phyloP scores from a whole-genome alignment of 2,888 invertebrate genomes.

The Desoria tigrina region DNA sequence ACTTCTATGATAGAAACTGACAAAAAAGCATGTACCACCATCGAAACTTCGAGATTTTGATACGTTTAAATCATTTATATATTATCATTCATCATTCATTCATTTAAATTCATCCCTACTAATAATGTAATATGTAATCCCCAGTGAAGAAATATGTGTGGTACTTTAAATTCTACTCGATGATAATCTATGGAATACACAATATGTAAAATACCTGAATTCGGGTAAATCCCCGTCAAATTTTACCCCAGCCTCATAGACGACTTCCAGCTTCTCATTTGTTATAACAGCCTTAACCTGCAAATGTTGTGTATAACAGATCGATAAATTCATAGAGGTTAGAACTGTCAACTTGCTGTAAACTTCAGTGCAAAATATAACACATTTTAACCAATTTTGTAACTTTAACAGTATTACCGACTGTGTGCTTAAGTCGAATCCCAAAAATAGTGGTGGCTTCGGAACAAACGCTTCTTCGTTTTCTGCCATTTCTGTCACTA shows the following conservation, averaged over 20 bases:
- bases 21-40: no score
- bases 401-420: constrained; percentile 68
- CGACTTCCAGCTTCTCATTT: constrained; percentile 69
- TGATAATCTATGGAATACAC: no score
- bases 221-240: constrained; percentile 93
- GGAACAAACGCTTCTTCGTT: constrained; percentile 36
- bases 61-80: no score
- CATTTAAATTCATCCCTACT: no score
- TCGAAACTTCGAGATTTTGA: no score
- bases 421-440: constrained; percentile 84
- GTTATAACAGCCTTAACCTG: constrained; percentile 89
- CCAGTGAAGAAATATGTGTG: no score
- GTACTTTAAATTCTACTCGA: no score
- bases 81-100: no score
- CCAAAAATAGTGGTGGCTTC: constrained; percentile 66
- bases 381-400: background rate
- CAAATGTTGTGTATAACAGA: constrained; percentile 17
- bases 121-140: no score
- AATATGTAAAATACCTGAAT: no score
- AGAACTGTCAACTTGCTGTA: background rate
- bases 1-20: no score
- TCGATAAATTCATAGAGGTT: constrained; percentile 11
- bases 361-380: background rate
- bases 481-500: no score
- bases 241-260: constrained; percentile 78